phyloP scores from a whole-genome alignment of 2,888 invertebrate genomes.

The Yponomeuta cagnagella region DNA sequence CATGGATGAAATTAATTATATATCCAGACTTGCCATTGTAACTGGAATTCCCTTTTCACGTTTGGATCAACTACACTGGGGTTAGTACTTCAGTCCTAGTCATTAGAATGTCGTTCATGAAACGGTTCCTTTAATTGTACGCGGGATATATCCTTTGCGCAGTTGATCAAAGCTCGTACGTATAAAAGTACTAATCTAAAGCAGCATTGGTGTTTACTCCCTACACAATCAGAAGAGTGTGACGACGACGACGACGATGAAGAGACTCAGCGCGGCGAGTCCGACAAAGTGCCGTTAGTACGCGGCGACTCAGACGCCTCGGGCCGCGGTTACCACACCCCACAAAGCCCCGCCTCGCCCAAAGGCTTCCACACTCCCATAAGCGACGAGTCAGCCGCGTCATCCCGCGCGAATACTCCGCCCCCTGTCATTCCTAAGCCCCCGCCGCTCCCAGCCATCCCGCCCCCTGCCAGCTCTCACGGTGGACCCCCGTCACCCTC shows the following conservation, averaged over 20 bases:
- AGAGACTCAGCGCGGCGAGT: constrained; percentile 49
- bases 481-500: constrained; percentile 84
- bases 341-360: constrained; percentile 62
- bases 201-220: background rate
- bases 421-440: constrained; percentile 64
- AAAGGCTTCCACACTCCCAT: constrained; percentile 89
- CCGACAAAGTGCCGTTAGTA: constrained; percentile 60
- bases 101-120: background rate
- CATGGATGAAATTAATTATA: too few species aligned
- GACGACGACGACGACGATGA: constrained; percentile 46
- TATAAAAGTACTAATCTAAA: background rate
- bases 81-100: too few species aligned
- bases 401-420: constrained; percentile 55
- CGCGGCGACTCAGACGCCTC: constrained; percentile 74
- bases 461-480: constrained; percentile 40
- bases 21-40: too few species aligned
- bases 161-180: background rate
- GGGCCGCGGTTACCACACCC: constrained; percentile 76
- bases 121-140: background rate
- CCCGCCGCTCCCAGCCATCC: constrained; percentile 73
- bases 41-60: too few species aligned
- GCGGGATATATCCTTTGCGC: background rate
- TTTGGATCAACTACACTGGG: too few species aligned
- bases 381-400: constrained; percentile 72
- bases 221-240: constrained; percentile 7